Evolutionary conservation across 2,113 vertebrate genomes (phyloP).

Genomic region (Urocynchramus pylzowi): DNA sequence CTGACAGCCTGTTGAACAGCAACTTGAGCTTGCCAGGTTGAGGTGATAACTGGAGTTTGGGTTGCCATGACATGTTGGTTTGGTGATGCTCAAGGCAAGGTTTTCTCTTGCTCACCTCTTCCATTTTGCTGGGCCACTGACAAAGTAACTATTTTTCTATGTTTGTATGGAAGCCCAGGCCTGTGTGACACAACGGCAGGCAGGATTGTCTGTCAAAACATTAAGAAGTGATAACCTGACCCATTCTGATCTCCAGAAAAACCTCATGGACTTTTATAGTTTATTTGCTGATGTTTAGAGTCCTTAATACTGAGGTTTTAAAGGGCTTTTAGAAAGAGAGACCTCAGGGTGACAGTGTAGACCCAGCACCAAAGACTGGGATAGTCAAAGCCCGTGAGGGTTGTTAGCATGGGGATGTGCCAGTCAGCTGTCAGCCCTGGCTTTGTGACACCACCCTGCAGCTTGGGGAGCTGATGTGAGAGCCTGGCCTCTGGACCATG

Average conservation of each 20-base stretch:
- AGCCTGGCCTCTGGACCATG: background rate
- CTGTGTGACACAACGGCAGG: background rate
- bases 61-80: background rate
- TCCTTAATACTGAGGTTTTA: background rate
- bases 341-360: background rate
- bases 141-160: background rate
- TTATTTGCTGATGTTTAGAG: background rate
- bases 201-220: background rate
- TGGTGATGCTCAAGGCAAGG: background rate
- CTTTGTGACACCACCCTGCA: background rate
- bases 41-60: background rate
- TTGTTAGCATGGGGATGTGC: background rate
- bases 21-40: background rate
- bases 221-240: background rate
- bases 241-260: background rate
- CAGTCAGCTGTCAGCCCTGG: background rate
- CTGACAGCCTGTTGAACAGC: background rate
- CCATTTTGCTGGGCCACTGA: background rate
- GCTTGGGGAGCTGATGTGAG: background rate
- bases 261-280: background rate
- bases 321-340: background rate
- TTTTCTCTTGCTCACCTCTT: background rate
- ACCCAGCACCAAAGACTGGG: background rate
- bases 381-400: accelerated
- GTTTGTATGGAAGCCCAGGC: background rate